Conservation (phyloP, 2,113 vertebrate species). For the Pandion haliaetus region DNA sequence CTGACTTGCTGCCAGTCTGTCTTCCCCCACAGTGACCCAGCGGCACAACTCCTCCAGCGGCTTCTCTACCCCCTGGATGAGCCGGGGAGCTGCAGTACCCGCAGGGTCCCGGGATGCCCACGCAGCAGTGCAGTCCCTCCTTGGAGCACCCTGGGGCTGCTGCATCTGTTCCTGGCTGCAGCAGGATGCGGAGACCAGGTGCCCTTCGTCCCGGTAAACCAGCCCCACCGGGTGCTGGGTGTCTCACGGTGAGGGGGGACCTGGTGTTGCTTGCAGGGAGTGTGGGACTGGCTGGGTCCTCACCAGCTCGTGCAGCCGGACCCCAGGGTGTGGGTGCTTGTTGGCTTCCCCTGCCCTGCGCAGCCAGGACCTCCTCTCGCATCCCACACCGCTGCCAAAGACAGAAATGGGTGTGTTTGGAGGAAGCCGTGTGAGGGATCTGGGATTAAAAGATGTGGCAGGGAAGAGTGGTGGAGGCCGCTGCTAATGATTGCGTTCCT, state of each 20-base stretch:
- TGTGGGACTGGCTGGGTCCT: background rate
- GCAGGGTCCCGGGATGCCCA: accelerated
- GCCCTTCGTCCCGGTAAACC: background rate
- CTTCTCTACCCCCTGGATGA: accelerated
- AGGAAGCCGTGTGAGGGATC: background rate
- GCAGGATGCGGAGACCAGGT: background rate
- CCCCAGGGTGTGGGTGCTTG: background rate
- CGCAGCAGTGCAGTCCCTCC: background rate
- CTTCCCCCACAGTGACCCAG: background rate
- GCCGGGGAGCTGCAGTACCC: background rate
- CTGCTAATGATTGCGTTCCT: background rate
- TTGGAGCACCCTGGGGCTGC: background rate
- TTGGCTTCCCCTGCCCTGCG: accelerated
- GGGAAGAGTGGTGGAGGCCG: background rate
- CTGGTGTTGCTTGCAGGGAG: accelerated
- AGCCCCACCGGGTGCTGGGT: background rate
- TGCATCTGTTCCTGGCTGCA: background rate
- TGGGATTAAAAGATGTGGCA: background rate
- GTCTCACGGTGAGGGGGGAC: background rate
- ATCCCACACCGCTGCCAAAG: accelerated
- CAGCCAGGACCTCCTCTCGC: background rate
- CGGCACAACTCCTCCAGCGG: background rate
- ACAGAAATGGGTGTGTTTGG: background rate
- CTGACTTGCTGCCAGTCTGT: background rate
- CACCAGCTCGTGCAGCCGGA: background rate